Base-by-base conservation (phyloP, 2,888 invertebrate species). In the Caenorhabditis wallacei region DNA sequence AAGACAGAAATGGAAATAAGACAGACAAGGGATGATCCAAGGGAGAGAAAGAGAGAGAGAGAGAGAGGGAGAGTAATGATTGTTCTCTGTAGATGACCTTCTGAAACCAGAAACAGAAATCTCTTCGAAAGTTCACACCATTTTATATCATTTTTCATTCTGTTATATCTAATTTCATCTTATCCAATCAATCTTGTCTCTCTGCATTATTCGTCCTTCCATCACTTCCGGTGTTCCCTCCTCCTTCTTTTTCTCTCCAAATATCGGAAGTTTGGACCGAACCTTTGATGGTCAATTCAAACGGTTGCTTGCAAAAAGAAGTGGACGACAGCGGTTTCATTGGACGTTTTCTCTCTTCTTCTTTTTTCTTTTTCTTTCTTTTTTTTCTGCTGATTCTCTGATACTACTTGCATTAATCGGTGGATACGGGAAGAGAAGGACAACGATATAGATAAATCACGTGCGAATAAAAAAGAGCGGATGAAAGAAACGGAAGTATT, bases 201-300 rank as follows among this genome's bases (percentile, higher is more conserved):
- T 57, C 76, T 59, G 75, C 51, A 57, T 75, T 30, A 63, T 61
- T 20, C 35, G 16, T 43, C 20, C 53, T 63, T 40, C 48, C 48
- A 68, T 69, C 76, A 76, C 72, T 75, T 82, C 82, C 72, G 76
- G 76, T 59, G 76, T 68, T 75, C 82, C 43, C 37, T 30, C 64
- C 13, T 26, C 20, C 18, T 66, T 37, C 40, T 46, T 30, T 20
- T 24, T 13, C 35, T 68, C 59, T 8, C 46, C 11, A 43, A 43
- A 2, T 35, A 53, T 37, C 66, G 56, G 63, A 69, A 70, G 72
- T 70, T 69, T 66, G 59, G 61, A 54, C 68, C 54, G 56, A 61
- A 79, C 78, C 70, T 66, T 80, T 66, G 72, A 80, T 69, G 59
- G 66, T 71, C 71, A 68, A 72, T 53, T 68, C 64, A 79, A 64